Conservation (phyloP, 2,888 invertebrate genomes). For the Xiphydria camelus region DNA sequence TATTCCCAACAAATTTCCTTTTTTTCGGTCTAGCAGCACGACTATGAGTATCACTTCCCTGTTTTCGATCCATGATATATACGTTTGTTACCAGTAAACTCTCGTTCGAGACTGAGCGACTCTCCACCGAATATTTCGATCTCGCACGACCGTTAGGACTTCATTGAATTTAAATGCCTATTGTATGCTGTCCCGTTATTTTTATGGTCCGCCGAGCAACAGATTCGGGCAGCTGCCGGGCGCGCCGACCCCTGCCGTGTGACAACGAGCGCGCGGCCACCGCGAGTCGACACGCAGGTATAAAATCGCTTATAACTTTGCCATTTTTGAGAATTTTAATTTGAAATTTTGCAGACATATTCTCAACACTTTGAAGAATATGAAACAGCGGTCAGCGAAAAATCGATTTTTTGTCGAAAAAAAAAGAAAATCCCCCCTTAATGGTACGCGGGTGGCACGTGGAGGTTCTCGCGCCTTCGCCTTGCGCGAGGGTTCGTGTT, state of each 20-base stretch:
- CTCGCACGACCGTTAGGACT: not conserved
- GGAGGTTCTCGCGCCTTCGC: too few species aligned
- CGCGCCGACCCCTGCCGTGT: not conserved
- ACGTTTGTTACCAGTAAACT: not conserved
- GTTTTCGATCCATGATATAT: not conserved
- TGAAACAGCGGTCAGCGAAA: not conserved
- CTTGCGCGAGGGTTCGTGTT: too few species aligned
- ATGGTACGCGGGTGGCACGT: too few species aligned
- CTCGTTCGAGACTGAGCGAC: not conserved
- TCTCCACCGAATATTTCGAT: not conserved
- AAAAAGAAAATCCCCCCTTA: not conserved
- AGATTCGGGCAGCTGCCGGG: not conserved
- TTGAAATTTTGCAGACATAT: not conserved
- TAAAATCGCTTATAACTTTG: not conserved
- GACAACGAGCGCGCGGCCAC: not conserved
- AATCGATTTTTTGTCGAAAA: not conserved
- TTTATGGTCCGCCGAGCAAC: not conserved
- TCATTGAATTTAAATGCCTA: not conserved
- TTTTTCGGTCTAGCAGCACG: not conserved
- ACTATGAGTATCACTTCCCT: not conserved
- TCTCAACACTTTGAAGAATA: not conserved
- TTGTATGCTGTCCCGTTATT: not conserved
- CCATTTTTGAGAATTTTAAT: not conserved
- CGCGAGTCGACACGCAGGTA: too few species aligned
- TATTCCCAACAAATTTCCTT: conserved; percentile 3